Base-by-base conservation (phyloP, 2,113 vertebrate species). In the Psettodes erumei region DNA sequence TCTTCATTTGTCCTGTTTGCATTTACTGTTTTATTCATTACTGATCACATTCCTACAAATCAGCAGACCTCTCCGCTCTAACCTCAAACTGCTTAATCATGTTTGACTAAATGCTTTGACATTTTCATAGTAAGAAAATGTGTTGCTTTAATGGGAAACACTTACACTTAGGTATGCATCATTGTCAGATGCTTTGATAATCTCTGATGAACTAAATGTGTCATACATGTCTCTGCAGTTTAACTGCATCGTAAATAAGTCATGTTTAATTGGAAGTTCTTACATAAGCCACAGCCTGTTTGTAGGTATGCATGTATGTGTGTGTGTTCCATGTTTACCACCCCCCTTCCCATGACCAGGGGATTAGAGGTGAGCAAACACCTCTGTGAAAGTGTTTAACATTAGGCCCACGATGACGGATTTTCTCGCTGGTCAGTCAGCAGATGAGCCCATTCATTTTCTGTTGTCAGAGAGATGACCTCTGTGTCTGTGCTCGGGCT, bases 401-500 rank as follows among this genome's bases (percentile, higher is more conserved):
- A 55, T 71, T 77, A 38, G 69, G 35, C 38, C 61, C 54, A 48
- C 53, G 79, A 61, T 84, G 92, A 92, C 59, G 45, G 90, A 90
- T 90, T 79, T 89, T 71, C 85, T 72, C 59, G 75, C 89, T 71
- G 84, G 78, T 92, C 92, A 79, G 82, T 90, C 87, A 74, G 78
- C 86, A 87, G 85, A 90, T 78, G 89, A 92, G 90, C 89, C 75
- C 89, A 88, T 92, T 89, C 55, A 79, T 93, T 91, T 85, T 91
- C 21, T 73, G 79, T 79, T 88, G 88, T 93, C 90, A 86, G 68
- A 75, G 55, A 61, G 64, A 45, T 77, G 90, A 93, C 93, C 92
- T 87, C 62, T 59, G 55, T 55, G 77, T 84, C 71, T 5, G 5
- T 35, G 5, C 42, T 51, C 4, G 28, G 30, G 47, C 53, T 2